Conservation (phyloP, 2,113 vertebrate species). For the Spermophilus dauricus region DNA sequence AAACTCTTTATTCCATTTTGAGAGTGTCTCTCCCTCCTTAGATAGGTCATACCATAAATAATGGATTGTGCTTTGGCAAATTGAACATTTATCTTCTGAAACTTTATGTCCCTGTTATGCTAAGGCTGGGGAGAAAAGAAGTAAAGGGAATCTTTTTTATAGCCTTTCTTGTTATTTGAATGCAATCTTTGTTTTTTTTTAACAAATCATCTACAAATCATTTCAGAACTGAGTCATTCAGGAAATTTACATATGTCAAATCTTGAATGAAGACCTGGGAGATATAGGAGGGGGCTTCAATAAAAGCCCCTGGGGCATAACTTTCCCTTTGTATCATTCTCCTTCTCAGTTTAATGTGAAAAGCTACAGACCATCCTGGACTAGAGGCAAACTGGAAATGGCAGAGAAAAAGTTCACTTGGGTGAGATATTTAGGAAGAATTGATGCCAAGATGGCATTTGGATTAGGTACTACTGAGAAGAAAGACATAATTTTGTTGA, state of each 20-base stretch:
- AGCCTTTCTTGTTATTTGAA: background rate
- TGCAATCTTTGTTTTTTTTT: background rate
- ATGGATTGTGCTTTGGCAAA: background rate
- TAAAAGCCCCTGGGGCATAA: background rate
- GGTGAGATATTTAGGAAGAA: background rate
- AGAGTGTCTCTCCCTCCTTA: background rate
- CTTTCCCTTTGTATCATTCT: background rate
- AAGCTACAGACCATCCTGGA: background rate
- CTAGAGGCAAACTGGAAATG: background rate
- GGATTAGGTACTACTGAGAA: background rate
- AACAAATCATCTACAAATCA: background rate
- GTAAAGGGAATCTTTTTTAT: background rate
- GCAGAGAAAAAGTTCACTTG: background rate
- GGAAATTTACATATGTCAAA: background rate
- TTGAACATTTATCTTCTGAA: background rate
- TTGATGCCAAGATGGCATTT: background rate
- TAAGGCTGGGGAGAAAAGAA: background rate
- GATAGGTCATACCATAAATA: background rate
- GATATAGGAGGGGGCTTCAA: background rate
- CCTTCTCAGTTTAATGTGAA: background rate
- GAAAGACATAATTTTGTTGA: background rate
- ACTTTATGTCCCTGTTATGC: background rate
- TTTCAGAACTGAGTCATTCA: conserved; percentile 17
- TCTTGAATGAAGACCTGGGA: background rate
- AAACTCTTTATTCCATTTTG: background rate